Conservation (phyloP, 1,140 invertebrate species). For the Scaptodrosophila lebanonensis region DNA sequence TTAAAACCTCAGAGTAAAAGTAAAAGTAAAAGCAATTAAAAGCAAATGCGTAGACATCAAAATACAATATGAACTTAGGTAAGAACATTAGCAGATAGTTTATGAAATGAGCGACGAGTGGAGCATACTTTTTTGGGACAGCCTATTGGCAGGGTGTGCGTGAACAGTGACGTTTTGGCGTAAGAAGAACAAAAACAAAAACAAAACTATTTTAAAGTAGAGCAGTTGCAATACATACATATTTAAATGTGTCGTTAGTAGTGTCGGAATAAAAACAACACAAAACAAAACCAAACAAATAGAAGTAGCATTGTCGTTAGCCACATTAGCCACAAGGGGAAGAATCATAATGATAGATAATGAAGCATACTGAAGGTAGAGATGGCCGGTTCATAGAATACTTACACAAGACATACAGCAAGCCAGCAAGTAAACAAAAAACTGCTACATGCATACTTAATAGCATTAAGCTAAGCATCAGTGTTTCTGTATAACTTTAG, state of each 20-base stretch:
- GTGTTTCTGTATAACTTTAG: conserved; percentile 62
- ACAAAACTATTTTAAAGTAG: conserved; percentile 71
- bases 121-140: conserved; percentile 51
- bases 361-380: neutral
- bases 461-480: conserved; percentile 53
- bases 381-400: conserved; percentile 34
- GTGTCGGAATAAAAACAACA: conserved; percentile 29
- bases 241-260: conserved; percentile 74
- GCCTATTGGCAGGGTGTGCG: conserved; percentile 50
- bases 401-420: conserved; percentile 64
- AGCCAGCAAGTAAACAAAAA: conserved; percentile 57
- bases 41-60: conserved; percentile 70
- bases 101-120: conserved; percentile 39
- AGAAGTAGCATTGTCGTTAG: conserved; percentile 73
- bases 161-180: conserved; percentile 35
- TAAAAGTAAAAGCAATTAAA: conserved; percentile 73
- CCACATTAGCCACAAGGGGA: conserved; percentile 47
- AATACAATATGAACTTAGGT: conserved; percentile 29
- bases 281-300: conserved; percentile 33
- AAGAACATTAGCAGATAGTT: conserved; percentile 34
- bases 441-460: conserved; percentile 42
- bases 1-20: conserved; percentile 45
- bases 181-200: conserved; percentile 47
- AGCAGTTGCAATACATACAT: conserved; percentile 66
- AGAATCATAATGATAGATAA: conserved; percentile 18